Base-by-base conservation (phyloP, 2,113 vertebrate species). In the Nyctibius bracteatus region DNA sequence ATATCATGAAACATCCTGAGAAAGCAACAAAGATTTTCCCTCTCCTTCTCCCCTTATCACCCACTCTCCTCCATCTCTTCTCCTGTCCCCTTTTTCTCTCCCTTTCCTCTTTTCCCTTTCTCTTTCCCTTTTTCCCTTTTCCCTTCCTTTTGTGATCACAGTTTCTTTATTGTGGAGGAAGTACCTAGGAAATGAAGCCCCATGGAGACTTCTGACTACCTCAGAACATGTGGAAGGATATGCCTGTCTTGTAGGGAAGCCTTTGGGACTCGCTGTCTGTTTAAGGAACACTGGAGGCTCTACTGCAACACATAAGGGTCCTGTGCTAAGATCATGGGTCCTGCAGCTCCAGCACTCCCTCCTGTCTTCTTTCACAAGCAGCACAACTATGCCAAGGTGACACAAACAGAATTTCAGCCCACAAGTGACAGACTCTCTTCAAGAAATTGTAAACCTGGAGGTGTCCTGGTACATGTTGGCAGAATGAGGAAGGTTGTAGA, bases 301-400 rank as follows among this genome's bases (percentile, higher is more conserved):
- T 19, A 3, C 19, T 47, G 33, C n/a, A n/a, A n/a, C n/a, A n/a
- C n/a, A n/a, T n/a, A n/a, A n/a, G n/a, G n/a, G n/a, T n/a, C n/a
- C n/a, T n/a, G 27, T 19, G 6, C 4, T 12, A 9, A 21, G 6
- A 51, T 63, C 10, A 15, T 5, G 17, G 13, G 28, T 39, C 7
- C 49, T 41, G 31, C 24, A 71, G 19, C 24, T 73, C 22, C 9
- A 37, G 33, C 5, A 3, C 14, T 81, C 54, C 14, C 7, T 78
- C 12, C 9, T 78, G 46, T 4, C 10, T 73, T 68, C 22, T 81
- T 68, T 81, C 28, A 30, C 19, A 61, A 44, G 54, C 4, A 54
- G 9, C 14, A 11, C 0, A 4, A 7, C 23, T 70, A 35, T 1
- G 0, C 5, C 18, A 30, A 41, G 1, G 2, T 2, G 6, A 41